Evolutionary conservation across 2,797 vertebrate species (phyloP).

Genomic region (Uromys caudimaculatus): DNA sequence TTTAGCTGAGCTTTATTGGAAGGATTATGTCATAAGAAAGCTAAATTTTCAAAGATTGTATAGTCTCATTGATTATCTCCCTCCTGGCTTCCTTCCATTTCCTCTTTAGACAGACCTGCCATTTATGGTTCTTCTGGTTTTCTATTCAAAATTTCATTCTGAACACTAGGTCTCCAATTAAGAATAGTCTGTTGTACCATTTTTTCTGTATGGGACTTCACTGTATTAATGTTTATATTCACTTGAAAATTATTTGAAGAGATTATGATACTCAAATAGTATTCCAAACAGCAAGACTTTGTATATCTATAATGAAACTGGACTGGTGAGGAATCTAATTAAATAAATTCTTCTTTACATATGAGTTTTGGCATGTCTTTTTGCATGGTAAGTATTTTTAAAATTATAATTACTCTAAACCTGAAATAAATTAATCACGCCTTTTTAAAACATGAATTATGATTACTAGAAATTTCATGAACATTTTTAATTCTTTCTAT

Average conservation of each 20-base stretch:
- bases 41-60: not conserved
- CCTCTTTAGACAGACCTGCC: not conserved
- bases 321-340: not conserved
- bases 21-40: not conserved
- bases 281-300: not conserved
- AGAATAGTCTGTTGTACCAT: not conserved
- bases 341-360: not conserved
- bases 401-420: not conserved
- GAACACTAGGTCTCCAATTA: not conserved
- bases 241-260: not conserved
- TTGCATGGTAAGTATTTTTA: not conserved
- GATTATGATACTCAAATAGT: not conserved
- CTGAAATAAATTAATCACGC: not conserved
- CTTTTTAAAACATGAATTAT: not conserved
- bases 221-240: not conserved
- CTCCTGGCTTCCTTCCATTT: not conserved
- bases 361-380: not conserved
- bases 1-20: not conserved
- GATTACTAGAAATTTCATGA: not conserved
- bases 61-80: not conserved
- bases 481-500: not conserved
- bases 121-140: not conserved
- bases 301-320: not conserved
- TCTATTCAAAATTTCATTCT: not conserved
- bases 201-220: not conserved